Evolutionary conservation across 2,888 invertebrate genomes (phyloP).

Genomic region (Heteromurus nitidus): DNA sequence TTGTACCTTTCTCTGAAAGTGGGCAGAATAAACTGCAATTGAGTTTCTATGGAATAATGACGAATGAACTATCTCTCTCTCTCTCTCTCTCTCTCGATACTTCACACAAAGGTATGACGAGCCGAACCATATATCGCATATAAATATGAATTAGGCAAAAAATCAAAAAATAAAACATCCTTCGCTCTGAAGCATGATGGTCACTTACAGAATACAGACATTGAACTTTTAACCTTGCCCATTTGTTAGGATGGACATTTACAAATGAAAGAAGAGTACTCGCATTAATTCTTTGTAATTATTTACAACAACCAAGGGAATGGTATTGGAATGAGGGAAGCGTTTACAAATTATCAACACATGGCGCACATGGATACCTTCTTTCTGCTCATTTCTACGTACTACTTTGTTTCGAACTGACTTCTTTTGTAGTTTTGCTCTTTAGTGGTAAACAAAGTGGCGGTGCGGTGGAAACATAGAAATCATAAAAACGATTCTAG

Average conservation of each 20-base stretch:
- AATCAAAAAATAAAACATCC: constrained; percentile 31
- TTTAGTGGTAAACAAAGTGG: no score
- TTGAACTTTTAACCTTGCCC: constrained; percentile 65
- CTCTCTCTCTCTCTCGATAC: no score
- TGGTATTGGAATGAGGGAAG: no score
- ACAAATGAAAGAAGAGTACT: constrained; percentile 57
- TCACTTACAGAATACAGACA: constrained; percentile 60
- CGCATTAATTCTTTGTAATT: constrained; percentile 41
- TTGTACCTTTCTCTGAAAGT: constrained; percentile 1
- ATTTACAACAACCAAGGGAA: constrained; percentile 20
- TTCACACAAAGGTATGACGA: no score
- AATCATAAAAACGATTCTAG: no score
- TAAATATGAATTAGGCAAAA: constrained; percentile 35
- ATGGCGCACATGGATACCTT: no score
- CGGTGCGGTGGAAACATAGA: no score
- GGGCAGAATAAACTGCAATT: background rate
- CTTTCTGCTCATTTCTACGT: no score
- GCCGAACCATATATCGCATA: constrained; percentile 23
- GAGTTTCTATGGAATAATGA: background rate
- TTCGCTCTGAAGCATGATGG: constrained; percentile 49
- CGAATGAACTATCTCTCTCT: no score
- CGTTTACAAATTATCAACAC: no score
- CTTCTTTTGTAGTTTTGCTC: no score
- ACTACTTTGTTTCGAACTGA: no score
- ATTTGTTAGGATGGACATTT: constrained; percentile 62